Percentiles rank a stretch among this genome's conserved stretches.
Conservation (phyloP, 2,113 vertebrate genomes). For the Trinectes maculatus region DNA sequence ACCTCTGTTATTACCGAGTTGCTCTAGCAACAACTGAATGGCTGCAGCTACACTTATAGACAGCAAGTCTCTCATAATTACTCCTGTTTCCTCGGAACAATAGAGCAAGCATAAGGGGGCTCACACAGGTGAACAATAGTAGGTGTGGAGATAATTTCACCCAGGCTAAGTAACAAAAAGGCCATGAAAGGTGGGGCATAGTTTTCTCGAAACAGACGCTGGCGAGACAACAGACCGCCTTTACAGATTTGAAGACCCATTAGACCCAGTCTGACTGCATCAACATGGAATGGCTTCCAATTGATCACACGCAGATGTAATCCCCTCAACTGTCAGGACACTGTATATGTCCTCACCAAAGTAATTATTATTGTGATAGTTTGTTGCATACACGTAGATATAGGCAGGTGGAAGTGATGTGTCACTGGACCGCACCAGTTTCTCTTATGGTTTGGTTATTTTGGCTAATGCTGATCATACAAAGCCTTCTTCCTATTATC, state of each 20-base stretch:
- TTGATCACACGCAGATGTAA: no score
- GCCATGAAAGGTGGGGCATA: accelerated
- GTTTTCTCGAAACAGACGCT: slow-evolving; percentile 8
- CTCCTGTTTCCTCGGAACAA: slow-evolving; percentile 9
- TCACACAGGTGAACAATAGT: slow-evolving; percentile 12
- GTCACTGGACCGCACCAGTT: neutral
- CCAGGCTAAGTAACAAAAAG: slow-evolving; percentile 3
- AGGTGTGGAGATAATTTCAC: slow-evolving; percentile 38
- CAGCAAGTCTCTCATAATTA: neutral
- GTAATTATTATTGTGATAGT: no score
- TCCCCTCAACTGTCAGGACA: no score
- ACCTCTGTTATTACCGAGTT: slow-evolving; percentile 10
- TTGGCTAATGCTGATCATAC: neutral
- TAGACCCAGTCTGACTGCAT: neutral
- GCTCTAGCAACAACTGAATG: slow-evolving; percentile 28
- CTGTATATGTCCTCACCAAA: no score
- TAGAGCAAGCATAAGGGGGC: neutral
- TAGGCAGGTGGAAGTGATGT: neutral
- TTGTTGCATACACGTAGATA: no score
- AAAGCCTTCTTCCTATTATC: neutral
- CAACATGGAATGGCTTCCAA: slow-evolving; percentile 26
- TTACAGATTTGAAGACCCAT: slow-evolving; percentile 41
- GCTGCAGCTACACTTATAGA: slow-evolving; percentile 14
- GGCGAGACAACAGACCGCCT: neutral
- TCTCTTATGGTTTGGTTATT: neutral